Evolutionary conservation across 2,888 invertebrate species (phyloP), one percentile per base, ranked within the genome.

Genomic region (Eudemis profundana): DNA sequence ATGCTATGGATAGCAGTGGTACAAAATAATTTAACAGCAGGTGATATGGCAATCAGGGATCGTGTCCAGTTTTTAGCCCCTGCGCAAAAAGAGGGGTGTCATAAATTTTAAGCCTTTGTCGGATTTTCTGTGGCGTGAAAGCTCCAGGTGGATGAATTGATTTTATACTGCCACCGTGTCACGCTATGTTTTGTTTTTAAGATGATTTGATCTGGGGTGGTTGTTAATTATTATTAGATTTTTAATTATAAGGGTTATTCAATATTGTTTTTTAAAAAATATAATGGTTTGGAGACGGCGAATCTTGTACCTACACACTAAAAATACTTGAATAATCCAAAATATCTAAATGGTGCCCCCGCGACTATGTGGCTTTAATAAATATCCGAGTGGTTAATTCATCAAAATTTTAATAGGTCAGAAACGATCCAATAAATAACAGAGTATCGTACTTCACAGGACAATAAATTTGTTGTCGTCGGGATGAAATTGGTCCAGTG

Each of bases 361-460:
- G 17, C 23, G 23, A 15, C 8, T 10, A 15, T 12, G 27, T 15
- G 27, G 17, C 15, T 40, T 44, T 29, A 17, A 12, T 56, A 17
- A 17, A 12, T 56, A 17, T 23, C 42, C 27, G 53, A 40, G 36
- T 40, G 7, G 7, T 42, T 49, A 36, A 57, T 15, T 50, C 36
- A 42, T 50, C 44, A 64, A 51, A 15, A 14, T 59, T 15, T 57
- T 59, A 59, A 59, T 51, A 44, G 49, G 50, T 15, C n/a, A 4
- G 44, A 36, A 59, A 59, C 42, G 50, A 46, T 51, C 44, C 59
- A 59, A 59, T 51, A 59, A 64, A 64, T 64, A 59, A 59, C 51
- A 46, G 23, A 44, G 49, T 33, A 57, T 51, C 57, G 50, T 51
- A 50, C 59, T 64, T 51, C 42, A 50, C 23, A 44, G 59, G 36